Base-by-base conservation (phyloP, 2,113 vertebrate genomes). In the Malurus cyaneus region DNA sequence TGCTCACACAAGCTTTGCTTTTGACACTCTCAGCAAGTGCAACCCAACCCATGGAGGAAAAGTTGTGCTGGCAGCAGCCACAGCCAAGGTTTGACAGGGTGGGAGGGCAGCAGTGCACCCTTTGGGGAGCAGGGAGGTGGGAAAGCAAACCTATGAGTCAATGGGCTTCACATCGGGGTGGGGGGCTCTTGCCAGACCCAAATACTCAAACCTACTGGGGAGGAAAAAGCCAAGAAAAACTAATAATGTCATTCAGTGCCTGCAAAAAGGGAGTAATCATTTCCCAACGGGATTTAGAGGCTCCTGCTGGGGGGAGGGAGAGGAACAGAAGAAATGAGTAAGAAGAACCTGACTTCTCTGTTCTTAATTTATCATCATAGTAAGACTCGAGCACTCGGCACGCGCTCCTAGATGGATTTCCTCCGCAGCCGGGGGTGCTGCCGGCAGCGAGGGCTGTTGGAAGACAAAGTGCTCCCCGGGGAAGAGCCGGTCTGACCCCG, bases 401-500 rank as follows among this genome's bases (percentile, higher is more conserved):
- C 14, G 2, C 4, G 2, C 54, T 50, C 47, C 74, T 98, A 99
- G 94, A 99, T 96, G 47, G 99, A 99, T 97, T 98, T 99, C 92
- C 99, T 98, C 54, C 99, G 97, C 46, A 92, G 95, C 64, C 96
- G 95, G 21, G 97, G 94, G 93, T 96, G 97, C 64, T 97, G 97
- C 87, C 87, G 92, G 96, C 98, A 98, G 91, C 88, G 94, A 52
- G 96, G 89, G 67, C 97, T 96, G 62, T 71, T 96, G 20, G 97
- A 96, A 26, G 98, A 98, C 25, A 97, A 87, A 5, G 98, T 98
- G 96, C 99, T 99, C n/a, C 97, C 97, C 0, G 98, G 98, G 18
- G 99, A 99, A 4, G 98, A 99, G 92, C 98, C 98, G 2, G 97
- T 98, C 83, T 98, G 98, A 64, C 98, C 98, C 92, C 98, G 97